Evolutionary conservation across 2,888 invertebrate species (phyloP), one percentile per base, ranked within the genome.

Genomic region (Petrolisthes manimaculis): DNA sequence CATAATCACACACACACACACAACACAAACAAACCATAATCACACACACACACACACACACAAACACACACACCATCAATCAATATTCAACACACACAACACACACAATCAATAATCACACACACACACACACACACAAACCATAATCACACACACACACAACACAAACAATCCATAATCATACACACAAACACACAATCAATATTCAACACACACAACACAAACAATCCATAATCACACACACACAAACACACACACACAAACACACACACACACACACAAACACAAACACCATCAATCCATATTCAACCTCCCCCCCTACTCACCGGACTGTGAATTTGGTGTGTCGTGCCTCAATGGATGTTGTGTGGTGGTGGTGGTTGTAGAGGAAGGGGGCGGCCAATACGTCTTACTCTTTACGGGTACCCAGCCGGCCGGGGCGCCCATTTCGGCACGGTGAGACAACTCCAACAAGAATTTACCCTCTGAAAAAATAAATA

Each of bases 381-480:
- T 86, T 53, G 89, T 83, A 61, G 89, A 86, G 4, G 89, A 89
- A n/a, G 91, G 92, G 86, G 89, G 91, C 78, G 96, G 96, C 95
- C 97, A 97, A 94, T 96, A 97, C 89, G 96, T 96, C 94, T 97
- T 97, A 92, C 96, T 95, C 91, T 96, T 96, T 92, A 97, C 97
- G 91, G 97, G 97, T 92, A 97, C 96, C 97, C 97, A 97, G 84
- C 96, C 96, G 85, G 96, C 95, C 92, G 96, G 95, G 93, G 96
- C 97, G 90, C 97, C 96, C 92, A 95, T 96, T 92, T 95, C 95
- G 74, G 95, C 95, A 71, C 91, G 89, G 92, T 96, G 95, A 89
- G 95, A 95, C 94, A 97, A 93, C 94, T 97, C 97, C 94, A 97
- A 93, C 92, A 97, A 97, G 93, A 97, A 96, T 93, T 97, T 97